A percentile compares a stretch with the other conserved stretches of the same genome.
Evolutionary conservation across 2,888 invertebrate species (phyloP).

Genomic region (Herminia tarsipennalis): DNA sequence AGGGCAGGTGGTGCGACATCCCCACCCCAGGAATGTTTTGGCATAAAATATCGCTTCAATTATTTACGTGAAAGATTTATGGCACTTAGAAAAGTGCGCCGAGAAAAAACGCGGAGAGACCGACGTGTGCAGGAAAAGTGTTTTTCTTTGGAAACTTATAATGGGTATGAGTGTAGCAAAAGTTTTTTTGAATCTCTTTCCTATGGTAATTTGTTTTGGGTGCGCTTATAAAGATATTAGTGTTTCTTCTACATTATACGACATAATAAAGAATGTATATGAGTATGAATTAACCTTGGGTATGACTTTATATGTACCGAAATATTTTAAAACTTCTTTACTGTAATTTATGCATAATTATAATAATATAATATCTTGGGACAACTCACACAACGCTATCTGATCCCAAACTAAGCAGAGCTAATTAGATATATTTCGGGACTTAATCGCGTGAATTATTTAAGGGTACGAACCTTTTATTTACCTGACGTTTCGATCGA

Average conservation of each 20-base stretch:
- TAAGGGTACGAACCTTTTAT: too few relatives aligned
- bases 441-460: too few relatives aligned
- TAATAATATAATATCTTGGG: too few relatives aligned
- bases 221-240: slow-evolving; percentile 77
- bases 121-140: slow-evolving; percentile 85
- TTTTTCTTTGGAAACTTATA: slow-evolving; percentile 85
- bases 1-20: slow-evolving; percentile 83
- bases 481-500: too few relatives aligned
- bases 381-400: too few relatives aligned
- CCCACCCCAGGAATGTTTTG: slow-evolving; percentile 83
- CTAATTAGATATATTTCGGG: too few relatives aligned
- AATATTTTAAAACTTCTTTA: too few relatives aligned
- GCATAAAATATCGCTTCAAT: slow-evolving; percentile 87
- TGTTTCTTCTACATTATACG: slow-evolving; percentile 55
- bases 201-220: slow-evolving; percentile 85
- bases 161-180: slow-evolving; percentile 83
- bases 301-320: too few relatives aligned
- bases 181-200: slow-evolving; percentile 82
- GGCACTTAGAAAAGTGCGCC: slow-evolving; percentile 85
- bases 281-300: too few relatives aligned
- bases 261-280: slow-evolving; percentile 22
- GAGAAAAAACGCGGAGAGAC: slow-evolving; percentile 79
- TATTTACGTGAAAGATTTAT: slow-evolving; percentile 86
- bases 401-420: too few relatives aligned
- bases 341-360: too few relatives aligned